Evolutionary conservation across 35 echinoderm and acorn worm species (phyloP).

Genomic region (Nesometra sesokonis): DNA sequence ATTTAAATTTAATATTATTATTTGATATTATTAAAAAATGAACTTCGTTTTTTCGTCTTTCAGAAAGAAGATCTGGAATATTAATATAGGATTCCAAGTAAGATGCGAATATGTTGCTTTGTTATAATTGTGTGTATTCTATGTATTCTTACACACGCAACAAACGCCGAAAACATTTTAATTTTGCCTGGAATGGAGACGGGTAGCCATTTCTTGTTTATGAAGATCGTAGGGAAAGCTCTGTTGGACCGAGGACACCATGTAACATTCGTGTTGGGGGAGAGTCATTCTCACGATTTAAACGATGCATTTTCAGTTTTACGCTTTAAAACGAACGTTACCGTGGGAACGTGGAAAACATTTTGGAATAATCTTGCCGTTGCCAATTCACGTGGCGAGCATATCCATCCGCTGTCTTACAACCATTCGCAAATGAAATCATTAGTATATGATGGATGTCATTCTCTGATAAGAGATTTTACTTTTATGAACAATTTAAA

Average conservation of each 20-base stretch:
- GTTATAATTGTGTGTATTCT: background rate
- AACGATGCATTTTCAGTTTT: background rate
- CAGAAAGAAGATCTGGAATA: background rate
- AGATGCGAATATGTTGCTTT: background rate
- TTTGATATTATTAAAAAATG: no score
- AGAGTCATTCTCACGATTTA: background rate
- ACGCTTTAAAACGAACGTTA: background rate
- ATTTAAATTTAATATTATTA: no score
- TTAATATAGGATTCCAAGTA: background rate
- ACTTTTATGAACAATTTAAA: background rate
- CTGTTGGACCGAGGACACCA: background rate
- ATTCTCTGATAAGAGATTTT: background rate
- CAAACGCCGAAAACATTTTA: background rate
- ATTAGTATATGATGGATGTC: background rate
- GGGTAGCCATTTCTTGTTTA: background rate
- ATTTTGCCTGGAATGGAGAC: background rate
- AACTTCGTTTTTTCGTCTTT: background rate
- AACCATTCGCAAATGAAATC: background rate
- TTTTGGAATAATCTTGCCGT: background rate
- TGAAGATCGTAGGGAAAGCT: background rate
- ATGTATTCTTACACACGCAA: background rate
- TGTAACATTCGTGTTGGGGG: background rate
- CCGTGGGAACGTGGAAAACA: background rate
- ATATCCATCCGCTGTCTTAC: background rate
- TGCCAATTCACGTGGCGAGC: background rate